Conservation (phyloP, 2,113 vertebrate species). For the Nicator chloris region DNA sequence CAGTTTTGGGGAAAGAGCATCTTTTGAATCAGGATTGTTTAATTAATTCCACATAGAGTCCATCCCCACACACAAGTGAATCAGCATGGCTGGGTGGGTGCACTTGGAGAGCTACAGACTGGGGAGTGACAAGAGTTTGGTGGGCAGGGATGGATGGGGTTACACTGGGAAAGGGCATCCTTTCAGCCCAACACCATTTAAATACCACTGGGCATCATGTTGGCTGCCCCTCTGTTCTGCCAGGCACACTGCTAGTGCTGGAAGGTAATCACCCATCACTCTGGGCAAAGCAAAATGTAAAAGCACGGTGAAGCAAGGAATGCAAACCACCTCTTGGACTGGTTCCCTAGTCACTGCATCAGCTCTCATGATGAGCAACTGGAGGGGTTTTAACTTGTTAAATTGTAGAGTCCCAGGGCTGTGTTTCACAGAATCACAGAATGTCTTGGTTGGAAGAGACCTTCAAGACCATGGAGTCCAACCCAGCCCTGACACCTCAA, state of each 20-base stretch:
- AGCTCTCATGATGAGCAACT: neutral
- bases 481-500: too few relatives aligned
- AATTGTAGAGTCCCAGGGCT: neutral
- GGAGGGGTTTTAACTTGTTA: neutral
- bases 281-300: neutral
- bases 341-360: neutral
- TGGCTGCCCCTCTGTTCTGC: neutral
- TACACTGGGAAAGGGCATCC: neutral
- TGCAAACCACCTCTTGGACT: neutral
- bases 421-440: too few relatives aligned
- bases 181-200: neutral
- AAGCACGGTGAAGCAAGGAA: neutral
- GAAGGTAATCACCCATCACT: neutral
- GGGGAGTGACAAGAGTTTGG: neutral
- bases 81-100: neutral
- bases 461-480: too few relatives aligned
- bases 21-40: neutral
- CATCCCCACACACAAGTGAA: neutral
- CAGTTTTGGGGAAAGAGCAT: neutral
- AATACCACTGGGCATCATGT: accelerated
- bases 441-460: too few relatives aligned
- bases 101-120: neutral
- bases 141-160: neutral
- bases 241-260: neutral
- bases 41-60: neutral